Conservation (phyloP, 2,888 invertebrate genomes). For the Eucera pruinosa region DNA sequence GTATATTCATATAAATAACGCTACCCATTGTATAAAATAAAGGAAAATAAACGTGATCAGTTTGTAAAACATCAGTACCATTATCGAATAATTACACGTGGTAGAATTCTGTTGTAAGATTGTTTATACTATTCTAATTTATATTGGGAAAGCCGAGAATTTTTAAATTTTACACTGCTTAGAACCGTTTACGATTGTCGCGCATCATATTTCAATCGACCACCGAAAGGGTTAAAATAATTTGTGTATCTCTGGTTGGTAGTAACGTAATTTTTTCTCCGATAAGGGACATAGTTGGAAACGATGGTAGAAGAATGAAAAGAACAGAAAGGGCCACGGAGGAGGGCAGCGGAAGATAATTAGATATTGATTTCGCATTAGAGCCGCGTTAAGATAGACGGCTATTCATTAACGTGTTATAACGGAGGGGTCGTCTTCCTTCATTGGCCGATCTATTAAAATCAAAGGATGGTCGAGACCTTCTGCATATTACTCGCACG, state of each 20-base stretch:
- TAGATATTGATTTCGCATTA: slow-evolving; percentile 82
- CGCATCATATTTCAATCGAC: too few relatives aligned
- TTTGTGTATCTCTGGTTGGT: not conserved
- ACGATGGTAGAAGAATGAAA: slow-evolving; percentile 1
- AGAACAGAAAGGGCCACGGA: slow-evolving; percentile 25
- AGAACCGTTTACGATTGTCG: too few relatives aligned
- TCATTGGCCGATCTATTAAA: slow-evolving; percentile 72
- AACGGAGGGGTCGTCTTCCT: slow-evolving; percentile 51
- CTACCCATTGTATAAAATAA: slow-evolving; percentile 1
- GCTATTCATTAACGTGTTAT: slow-evolving; percentile 75
- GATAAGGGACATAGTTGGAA: not conserved
- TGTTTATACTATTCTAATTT: too few relatives aligned
- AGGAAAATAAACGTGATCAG: slow-evolving; percentile 43
- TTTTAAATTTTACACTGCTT: too few relatives aligned
- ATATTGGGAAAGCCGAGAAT: too few relatives aligned
- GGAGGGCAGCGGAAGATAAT: slow-evolving; percentile 74
- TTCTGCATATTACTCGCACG: slow-evolving; percentile 56
- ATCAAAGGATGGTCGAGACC: slow-evolving; percentile 66
- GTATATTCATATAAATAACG: slow-evolving; percentile 34
- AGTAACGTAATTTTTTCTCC: not conserved
- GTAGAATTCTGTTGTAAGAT: too few relatives aligned
- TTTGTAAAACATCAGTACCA: slow-evolving; percentile 80
- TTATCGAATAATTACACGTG: slow-evolving; percentile 77
- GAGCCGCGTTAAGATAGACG: slow-evolving; percentile 67
- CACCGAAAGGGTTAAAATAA: too few relatives aligned